Evolutionary conservation across 2,888 invertebrate genomes (phyloP).

Genomic region (Glyphotaelius pellucidus): DNA sequence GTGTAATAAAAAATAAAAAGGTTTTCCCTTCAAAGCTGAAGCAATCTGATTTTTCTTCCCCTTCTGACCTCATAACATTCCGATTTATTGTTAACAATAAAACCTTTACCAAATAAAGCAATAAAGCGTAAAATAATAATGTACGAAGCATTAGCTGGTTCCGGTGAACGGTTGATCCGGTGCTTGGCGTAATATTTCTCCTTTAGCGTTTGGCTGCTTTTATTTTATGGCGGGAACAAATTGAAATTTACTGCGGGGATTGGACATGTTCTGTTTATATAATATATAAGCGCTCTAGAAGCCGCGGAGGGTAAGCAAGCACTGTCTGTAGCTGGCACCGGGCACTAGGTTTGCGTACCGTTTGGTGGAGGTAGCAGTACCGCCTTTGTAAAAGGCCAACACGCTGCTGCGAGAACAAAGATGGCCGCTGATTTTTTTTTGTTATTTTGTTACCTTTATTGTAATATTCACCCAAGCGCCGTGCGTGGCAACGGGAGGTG

Average conservation of each 20-base stretch:
- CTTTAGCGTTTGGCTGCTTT: not conserved
- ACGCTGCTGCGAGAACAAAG: not conserved
- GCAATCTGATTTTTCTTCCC: not conserved
- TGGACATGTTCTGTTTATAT: not conserved
- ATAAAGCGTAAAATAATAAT: not conserved
- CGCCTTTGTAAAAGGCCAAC: not conserved
- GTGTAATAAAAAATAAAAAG: not conserved
- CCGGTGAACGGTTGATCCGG: not conserved
- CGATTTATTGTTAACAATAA: not conserved
- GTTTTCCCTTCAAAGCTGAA: not conserved
- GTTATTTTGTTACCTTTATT: not conserved
- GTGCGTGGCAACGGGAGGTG: too few species aligned
- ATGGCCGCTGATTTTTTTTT: not conserved
- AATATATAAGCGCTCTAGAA: not conserved
- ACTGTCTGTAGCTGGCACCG: not conserved
- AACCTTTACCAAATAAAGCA: not conserved
- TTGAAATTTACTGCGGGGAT: slow-evolving; percentile 25
- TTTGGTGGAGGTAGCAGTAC: not conserved
- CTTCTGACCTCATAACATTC: not conserved
- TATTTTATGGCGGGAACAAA: slow-evolving; percentile 19
- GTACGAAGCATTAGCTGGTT: not conserved
- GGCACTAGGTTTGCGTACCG: not conserved
- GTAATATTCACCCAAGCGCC: not conserved
- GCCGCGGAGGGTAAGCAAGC: not conserved
- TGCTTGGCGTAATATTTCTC: not conserved